Evolutionary conservation across 2,113 vertebrate genomes (phyloP).

Genomic region (Ophthalmolycus amberensis): DNA sequence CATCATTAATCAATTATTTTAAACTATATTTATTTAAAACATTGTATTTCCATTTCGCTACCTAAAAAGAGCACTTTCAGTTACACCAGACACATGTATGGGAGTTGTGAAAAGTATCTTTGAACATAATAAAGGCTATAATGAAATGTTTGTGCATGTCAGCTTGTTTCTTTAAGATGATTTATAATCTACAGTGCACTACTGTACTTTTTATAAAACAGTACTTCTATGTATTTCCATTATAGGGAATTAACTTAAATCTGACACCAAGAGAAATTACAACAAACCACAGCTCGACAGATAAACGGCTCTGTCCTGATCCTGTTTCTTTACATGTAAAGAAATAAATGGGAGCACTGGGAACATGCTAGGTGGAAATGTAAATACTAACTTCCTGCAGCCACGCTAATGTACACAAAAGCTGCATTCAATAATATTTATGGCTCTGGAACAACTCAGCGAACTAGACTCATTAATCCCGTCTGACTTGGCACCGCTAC

Average conservation of each 20-base stretch:
- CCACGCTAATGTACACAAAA: slow-evolving; percentile 52
- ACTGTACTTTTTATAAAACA: background rate
- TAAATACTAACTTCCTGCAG: slow-evolving; percentile 65
- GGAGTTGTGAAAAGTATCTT: slow-evolving; percentile 20
- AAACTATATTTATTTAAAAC: slow-evolving; percentile 57
- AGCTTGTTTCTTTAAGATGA: background rate
- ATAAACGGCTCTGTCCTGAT: slow-evolving; percentile 14
- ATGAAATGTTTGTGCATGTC: slow-evolving; percentile 21
- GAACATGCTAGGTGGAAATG: slow-evolving; percentile 31
- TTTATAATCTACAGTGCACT: background rate
- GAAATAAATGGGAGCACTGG: slow-evolving; percentile 37
- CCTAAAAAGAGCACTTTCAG: slow-evolving; percentile 34
- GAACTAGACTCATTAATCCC: slow-evolving; percentile 17
- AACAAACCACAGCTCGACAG: background rate
- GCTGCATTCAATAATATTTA: slow-evolving; percentile 57
- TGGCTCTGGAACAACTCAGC: slow-evolving; percentile 38
- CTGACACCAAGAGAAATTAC: background rate
- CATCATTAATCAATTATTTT: slow-evolving; percentile 1
- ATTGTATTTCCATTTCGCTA: slow-evolving; percentile 24
- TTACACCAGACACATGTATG: slow-evolving; percentile 23
- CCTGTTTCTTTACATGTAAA: slow-evolving; percentile 10
- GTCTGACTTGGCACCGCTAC: background rate
- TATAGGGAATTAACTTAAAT: background rate
- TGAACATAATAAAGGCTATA: slow-evolving; percentile 53
- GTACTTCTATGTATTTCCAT: background rate